Evolutionary conservation across 2,113 vertebrate species (phyloP).

Genomic region (Prolemur simus): DNA sequence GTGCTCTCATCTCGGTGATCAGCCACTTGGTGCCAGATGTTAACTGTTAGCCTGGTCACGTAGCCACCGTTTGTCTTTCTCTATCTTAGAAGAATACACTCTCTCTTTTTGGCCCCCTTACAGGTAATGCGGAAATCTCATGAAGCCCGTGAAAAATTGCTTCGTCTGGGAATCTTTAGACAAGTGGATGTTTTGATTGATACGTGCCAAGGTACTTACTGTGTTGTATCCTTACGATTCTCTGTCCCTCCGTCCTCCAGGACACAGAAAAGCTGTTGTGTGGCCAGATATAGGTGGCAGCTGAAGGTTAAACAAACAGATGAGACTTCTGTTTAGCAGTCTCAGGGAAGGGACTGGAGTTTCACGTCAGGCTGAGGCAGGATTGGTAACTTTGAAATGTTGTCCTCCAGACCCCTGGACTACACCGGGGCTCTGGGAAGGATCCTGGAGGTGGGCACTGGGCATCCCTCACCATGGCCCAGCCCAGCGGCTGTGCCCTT

Average conservation of each 20-base stretch:
- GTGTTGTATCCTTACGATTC: no score
- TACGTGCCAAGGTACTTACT: slow-evolving; percentile 89
- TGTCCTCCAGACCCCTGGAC: rapidly evolving
- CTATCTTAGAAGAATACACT: rapidly evolving
- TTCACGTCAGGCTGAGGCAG: rapidly evolving
- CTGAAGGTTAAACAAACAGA: background rate
- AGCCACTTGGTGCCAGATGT: rapidly evolving
- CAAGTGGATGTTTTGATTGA: slow-evolving; percentile 98
- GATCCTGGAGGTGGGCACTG: background rate
- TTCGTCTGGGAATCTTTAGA: slow-evolving; percentile 94
- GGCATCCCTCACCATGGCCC: rapidly evolving
- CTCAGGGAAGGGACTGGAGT: background rate
- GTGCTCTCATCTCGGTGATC: rapidly evolving
- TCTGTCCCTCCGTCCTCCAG: rapidly evolving
- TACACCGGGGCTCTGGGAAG: rapidly evolving
- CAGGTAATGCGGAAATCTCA: slow-evolving; percentile 97
- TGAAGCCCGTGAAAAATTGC: slow-evolving; percentile 92
- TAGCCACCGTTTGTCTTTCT: rapidly evolving
- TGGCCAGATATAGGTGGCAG: rapidly evolving
- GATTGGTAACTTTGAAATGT: background rate
- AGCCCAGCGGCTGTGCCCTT: background rate
- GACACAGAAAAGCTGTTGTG: rapidly evolving
- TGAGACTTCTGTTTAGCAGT: rapidly evolving
- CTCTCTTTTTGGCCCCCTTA: background rate
- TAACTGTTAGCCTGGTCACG: rapidly evolving